Evolutionary conservation across 2,797 vertebrate genomes (phyloP).

Genomic region (Sebastes iracundus): DNA sequence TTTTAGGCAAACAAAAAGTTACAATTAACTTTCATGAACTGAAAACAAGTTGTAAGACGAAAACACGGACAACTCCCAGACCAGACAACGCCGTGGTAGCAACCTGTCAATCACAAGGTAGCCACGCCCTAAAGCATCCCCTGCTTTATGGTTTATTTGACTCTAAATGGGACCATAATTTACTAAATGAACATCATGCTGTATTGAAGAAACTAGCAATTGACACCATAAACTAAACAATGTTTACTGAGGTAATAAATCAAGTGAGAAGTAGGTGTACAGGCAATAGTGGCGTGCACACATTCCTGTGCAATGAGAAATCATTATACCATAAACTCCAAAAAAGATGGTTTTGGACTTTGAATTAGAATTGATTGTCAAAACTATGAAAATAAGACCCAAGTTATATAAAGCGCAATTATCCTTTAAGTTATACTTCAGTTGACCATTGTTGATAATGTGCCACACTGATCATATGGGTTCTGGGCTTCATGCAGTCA

Average conservation of each 20-base stretch:
- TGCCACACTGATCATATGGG: background rate
- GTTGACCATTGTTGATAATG: background rate
- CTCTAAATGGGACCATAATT: too few species aligned
- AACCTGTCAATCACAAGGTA: too few species aligned
- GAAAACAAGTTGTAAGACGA: too few species aligned
- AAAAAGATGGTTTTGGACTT: background rate
- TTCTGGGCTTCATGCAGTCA: background rate
- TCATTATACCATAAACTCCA: background rate
- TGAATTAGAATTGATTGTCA: background rate
- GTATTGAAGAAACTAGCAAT: too few species aligned
- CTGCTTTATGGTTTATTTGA: accelerated
- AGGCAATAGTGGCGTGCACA: background rate
- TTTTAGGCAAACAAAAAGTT: too few species aligned
- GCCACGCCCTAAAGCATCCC: accelerated
- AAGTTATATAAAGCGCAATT: background rate
- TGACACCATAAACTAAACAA: background rate
- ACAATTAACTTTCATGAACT: too few species aligned
- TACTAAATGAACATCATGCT: too few species aligned
- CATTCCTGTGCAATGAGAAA: background rate
- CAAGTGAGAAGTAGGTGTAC: background rate
- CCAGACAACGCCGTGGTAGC: too few species aligned
- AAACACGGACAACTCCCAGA: too few species aligned
- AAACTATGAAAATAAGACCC: background rate
- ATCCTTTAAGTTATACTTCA: background rate
- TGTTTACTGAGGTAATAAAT: background rate